These are phyloP conservation scores for Mythimna ferrago DNA, from an alignment of 2,888 invertebrate genomes.

Conservation along the genomic window DNA sequence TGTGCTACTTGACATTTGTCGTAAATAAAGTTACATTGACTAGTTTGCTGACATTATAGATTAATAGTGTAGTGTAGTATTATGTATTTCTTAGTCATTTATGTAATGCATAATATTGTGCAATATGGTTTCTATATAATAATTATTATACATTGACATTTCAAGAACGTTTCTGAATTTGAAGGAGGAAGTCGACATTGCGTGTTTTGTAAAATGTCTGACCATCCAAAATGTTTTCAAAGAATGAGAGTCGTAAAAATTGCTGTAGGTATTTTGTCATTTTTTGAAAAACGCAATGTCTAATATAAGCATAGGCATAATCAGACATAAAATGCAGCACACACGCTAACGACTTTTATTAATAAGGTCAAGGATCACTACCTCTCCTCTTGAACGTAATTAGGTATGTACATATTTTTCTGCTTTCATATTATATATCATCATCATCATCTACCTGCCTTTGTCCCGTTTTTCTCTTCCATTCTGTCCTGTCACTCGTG, in stretches of 20 bases:
- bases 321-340: no score
- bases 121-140: constrained; percentile 14
- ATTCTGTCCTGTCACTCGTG: no score
- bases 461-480: no score
- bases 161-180: background rate
- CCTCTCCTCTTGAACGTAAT: no score
- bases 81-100: constrained; percentile 24
- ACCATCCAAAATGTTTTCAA: background rate
- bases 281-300: no score
- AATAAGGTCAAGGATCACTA: no score
- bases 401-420: no score
- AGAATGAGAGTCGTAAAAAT: background rate
- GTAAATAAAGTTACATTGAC: constrained; percentile 43
- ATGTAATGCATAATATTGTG: constrained; percentile 22
- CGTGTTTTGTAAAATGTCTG: background rate
- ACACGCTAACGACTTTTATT: no score
- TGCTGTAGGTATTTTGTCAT: background rate
- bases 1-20: constrained; percentile 41
- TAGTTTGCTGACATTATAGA: constrained; percentile 27
- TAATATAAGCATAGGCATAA: no score
- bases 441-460: no score
- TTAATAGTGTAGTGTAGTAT: constrained; percentile 15
- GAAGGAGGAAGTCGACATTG: background rate
- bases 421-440: no score
- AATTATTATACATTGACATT: constrained; percentile 1